phyloP scores from a whole-genome alignment of 1,140 invertebrate species.

The Scaptomyza graminum region DNA sequence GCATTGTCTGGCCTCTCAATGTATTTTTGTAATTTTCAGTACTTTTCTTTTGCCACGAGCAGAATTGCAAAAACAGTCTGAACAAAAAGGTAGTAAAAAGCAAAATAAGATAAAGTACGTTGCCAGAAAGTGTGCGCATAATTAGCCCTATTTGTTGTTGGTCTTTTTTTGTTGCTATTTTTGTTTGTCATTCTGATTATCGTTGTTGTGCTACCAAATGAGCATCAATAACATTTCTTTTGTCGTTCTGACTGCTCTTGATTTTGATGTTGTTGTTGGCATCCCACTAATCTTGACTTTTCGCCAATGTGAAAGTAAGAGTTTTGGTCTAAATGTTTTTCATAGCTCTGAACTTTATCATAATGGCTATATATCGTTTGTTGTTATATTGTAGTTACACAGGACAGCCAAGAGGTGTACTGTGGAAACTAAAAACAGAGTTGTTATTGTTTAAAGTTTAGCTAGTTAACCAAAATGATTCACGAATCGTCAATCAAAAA shows the following conservation, averaged over 20 bases:
- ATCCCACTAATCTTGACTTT: constrained; percentile 59
- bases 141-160: constrained; percentile 76
- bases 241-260: constrained; percentile 42
- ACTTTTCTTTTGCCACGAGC: constrained; percentile 24
- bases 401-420: background rate
- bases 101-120: constrained; percentile 7
- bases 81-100: background rate
- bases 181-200: constrained; percentile 21
- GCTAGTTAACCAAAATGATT: too few relatives aligned
- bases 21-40: constrained; percentile 26
- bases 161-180: constrained; percentile 32
- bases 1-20: constrained; percentile 57
- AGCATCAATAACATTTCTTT: constrained; percentile 76
- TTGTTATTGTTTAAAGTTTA: too few relatives aligned
- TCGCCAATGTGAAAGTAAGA: constrained; percentile 73
- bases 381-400: background rate
- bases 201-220: constrained; percentile 62
- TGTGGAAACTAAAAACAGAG: background rate
- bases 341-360: constrained; percentile 32
- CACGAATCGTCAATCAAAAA: too few relatives aligned
- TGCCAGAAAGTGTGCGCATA: constrained; percentile 73
- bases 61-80: constrained; percentile 33
- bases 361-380: constrained; percentile 12
- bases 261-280: constrained; percentile 15
- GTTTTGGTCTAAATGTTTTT: constrained; percentile 47